Conservation (phyloP, 2,888 invertebrate genomes). For the Magallana nippona region DNA sequence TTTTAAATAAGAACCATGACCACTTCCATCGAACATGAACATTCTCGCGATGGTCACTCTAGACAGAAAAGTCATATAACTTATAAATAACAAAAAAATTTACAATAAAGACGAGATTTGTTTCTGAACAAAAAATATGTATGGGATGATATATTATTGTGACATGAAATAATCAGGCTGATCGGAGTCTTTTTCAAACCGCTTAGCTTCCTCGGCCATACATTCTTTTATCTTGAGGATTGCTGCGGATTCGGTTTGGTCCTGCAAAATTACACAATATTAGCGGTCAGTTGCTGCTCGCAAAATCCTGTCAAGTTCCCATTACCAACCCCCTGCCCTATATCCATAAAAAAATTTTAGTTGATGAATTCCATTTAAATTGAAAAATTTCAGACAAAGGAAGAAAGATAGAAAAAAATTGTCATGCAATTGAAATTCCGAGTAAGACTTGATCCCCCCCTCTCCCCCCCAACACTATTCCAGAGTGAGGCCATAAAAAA, state of each 20-base stretch:
- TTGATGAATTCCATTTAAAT: background rate
- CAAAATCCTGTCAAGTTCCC: constrained; percentile 39
- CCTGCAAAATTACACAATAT: constrained; percentile 74
- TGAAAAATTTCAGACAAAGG: background rate
- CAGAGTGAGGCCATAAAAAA: constrained; percentile 25
- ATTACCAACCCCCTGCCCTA: background rate
- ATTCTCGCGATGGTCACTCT: constrained; percentile 41
- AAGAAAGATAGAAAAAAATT: background rate
- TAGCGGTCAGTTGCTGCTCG: constrained; percentile 44
- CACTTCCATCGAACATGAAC: constrained; percentile 28
- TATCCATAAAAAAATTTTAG: background rate
- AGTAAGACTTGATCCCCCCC: constrained; percentile 33
- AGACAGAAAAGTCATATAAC: constrained; percentile 52
- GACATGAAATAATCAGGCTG: constrained; percentile 74
- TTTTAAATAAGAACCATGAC: constrained; percentile 26
- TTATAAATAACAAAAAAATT: constrained; percentile 64
- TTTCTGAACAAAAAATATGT: constrained; percentile 48
- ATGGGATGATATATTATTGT: constrained; percentile 65
- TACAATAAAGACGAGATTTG: constrained; percentile 57
- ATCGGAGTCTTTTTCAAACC: constrained; percentile 82
- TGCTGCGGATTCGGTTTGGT: constrained; percentile 97
- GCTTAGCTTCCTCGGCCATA: constrained; percentile 99
- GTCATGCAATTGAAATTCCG: constrained; percentile 42
- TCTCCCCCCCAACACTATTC: constrained; percentile 39
- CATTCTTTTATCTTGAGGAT: constrained; percentile 99